A percentile compares a stretch with the other conserved stretches of the same genome.
These are phyloP conservation scores for Frieseomelitta varia DNA, from an alignment of 1,140 invertebrate genomes.

Conservation along the genomic window DNA sequence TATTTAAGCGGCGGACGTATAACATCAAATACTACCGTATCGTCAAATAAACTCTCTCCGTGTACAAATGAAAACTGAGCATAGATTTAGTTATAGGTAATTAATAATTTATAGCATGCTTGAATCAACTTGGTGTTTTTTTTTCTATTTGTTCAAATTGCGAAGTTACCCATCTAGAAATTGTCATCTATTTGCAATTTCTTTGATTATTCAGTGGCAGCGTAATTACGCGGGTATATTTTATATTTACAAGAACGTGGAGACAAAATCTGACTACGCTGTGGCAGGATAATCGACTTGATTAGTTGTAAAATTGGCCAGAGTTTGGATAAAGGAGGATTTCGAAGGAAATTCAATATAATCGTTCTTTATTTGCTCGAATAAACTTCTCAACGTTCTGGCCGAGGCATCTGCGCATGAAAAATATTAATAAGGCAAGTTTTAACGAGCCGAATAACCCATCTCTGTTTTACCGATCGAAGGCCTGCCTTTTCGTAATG, in stretches of 20 bases:
- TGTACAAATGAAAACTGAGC: no score
- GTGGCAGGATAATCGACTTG: neutral
- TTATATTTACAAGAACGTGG: neutral
- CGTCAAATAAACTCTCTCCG: neutral
- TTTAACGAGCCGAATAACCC: constrained; percentile 76
- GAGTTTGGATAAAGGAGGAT: constrained; percentile 14
- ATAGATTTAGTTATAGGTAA: neutral
- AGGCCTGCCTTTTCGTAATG: constrained; percentile 28
- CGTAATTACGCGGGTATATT: neutral
- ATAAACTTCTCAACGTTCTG: constrained; percentile 75
- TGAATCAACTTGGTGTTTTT: neutral
- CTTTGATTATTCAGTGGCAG: neutral
- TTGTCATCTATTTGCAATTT: neutral
- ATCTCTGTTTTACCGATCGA: constrained; percentile 57
- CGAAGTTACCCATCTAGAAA: neutral
- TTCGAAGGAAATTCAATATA: constrained; percentile 41
- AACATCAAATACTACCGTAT: neutral
- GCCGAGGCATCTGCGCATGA: constrained; percentile 76
- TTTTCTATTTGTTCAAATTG: neutral
- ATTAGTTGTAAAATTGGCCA: constrained; percentile 51
- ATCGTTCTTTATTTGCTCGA: constrained; percentile 67
- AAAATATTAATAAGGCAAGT: constrained; percentile 81
- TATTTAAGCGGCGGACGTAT: neutral
- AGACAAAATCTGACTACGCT: neutral
- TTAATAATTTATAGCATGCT: neutral